Conservation (phyloP, 2,888 invertebrate genomes). For the Conops quadrifasciatus region DNA sequence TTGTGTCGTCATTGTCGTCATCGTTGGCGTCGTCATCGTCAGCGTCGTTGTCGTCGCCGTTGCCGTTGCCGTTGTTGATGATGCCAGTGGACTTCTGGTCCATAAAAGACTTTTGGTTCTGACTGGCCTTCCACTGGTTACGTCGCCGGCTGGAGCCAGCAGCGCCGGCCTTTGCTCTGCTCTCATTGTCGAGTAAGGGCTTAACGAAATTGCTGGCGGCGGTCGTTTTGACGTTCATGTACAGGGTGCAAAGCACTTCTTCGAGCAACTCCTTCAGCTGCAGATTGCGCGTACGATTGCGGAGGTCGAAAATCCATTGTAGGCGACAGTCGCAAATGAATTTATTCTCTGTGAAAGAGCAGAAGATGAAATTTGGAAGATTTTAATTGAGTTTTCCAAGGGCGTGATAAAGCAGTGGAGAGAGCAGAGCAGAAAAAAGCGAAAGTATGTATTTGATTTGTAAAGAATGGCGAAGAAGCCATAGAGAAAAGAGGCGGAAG, state of each 20-base stretch:
- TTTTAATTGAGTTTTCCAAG: slow-evolving; percentile 37
- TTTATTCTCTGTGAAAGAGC: slow-evolving; percentile 76
- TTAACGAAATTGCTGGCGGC: slow-evolving; percentile 38
- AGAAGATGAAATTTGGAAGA: slow-evolving; percentile 17
- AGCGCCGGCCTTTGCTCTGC: slow-evolving; percentile 13
- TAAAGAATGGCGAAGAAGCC: background rate
- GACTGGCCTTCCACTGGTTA: slow-evolving; percentile 23
- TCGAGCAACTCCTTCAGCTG: slow-evolving; percentile 75
- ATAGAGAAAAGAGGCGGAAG: background rate
- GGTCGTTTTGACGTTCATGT: slow-evolving; percentile 46
- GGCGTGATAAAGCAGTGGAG: background rate
- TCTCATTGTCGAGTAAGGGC: slow-evolving; percentile 27
- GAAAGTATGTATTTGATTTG: too few species aligned
- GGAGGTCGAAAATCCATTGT: slow-evolving; percentile 79
- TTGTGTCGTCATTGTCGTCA: slow-evolving; percentile 6
- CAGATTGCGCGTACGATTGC: slow-evolving; percentile 74
- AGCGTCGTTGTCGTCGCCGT: background rate
- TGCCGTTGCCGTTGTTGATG: too few species aligned
- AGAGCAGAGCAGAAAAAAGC: background rate
- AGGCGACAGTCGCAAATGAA: slow-evolving; percentile 85
- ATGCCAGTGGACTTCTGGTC: too few species aligned
- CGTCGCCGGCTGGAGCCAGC: slow-evolving; percentile 28
- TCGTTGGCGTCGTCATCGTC: background rate
- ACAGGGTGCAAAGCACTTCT: slow-evolving; percentile 76
- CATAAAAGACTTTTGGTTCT: slow-evolving; percentile 23